Evolutionary conservation across 2,888 invertebrate species (phyloP).

Genomic region (Tineola bisselliella): DNA sequence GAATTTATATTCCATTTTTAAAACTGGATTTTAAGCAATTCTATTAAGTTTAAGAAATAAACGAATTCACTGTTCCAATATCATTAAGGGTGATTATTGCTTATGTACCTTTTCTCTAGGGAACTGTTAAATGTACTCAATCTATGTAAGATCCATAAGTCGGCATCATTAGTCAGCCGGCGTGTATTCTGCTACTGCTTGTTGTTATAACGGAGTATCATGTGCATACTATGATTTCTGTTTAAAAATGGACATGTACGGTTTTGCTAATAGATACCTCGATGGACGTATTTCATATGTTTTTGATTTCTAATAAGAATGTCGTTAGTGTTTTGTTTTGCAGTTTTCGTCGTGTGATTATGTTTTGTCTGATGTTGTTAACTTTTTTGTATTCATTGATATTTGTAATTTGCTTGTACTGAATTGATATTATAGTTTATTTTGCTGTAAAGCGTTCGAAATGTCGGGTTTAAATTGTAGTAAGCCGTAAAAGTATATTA

Average conservation of each 20-base stretch:
- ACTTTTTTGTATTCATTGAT: too few relatives aligned
- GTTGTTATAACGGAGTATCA: background rate
- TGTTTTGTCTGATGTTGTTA: too few relatives aligned
- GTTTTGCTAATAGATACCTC: background rate
- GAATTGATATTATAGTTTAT: too few relatives aligned
- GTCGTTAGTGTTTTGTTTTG: too few relatives aligned
- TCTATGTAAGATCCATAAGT: conserved; percentile 4
- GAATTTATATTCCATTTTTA: background rate
- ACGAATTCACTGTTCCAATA: too few relatives aligned
- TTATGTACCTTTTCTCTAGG: background rate
- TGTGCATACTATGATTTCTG: background rate
- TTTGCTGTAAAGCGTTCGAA: too few relatives aligned
- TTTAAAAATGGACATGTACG: background rate
- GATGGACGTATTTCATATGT: too few relatives aligned
- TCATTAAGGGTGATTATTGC: background rate
- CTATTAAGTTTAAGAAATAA: background rate
- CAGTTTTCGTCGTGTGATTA: too few relatives aligned
- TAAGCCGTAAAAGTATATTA: too few relatives aligned
- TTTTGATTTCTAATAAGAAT: too few relatives aligned
- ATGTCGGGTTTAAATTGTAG: too few relatives aligned
- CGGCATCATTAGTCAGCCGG: conserved; percentile 10
- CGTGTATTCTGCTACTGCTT: background rate
- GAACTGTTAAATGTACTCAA: conserved; percentile 9
- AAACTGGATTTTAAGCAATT: background rate
- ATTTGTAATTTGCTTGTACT: too few relatives aligned